phyloP scores from a whole-genome alignment of 2,113 vertebrate genomes.

The Gnathonemus echidnorhynchus region DNA sequence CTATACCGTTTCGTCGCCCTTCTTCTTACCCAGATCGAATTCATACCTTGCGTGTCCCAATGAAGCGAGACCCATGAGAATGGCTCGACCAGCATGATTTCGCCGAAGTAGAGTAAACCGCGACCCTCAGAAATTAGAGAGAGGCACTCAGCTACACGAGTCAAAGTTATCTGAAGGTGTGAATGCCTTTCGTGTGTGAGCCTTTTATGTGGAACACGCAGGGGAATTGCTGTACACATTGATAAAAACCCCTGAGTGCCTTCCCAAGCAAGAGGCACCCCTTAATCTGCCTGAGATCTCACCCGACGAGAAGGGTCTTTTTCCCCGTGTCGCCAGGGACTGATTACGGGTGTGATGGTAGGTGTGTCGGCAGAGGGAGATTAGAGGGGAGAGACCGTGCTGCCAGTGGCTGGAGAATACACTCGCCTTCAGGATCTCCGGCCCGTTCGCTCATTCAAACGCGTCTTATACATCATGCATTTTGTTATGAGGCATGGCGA shows the following conservation, averaged over 20 bases:
- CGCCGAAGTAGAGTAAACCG: not conserved
- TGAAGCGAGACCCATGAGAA: not conserved
- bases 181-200: not conserved
- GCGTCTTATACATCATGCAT: not conserved
- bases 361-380: slow-evolving; percentile 24
- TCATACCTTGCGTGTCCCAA: not conserved
- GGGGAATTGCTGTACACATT: slow-evolving; percentile 10
- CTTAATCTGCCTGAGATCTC: slow-evolving; percentile 28
- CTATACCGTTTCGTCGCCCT: not conserved
- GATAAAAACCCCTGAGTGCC: slow-evolving; percentile 20
- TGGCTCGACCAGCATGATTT: not conserved
- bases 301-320: slow-evolving; percentile 14
- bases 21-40: not conserved
- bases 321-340: slow-evolving; percentile 8
- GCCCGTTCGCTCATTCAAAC: not conserved
- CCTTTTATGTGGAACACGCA: not conserved
- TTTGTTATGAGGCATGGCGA: not conserved
- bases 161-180: slow-evolving; percentile 16
- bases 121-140: not conserved
- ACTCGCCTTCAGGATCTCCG: not conserved
- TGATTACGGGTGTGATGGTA: slow-evolving; percentile 27
- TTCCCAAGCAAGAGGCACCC: not conserved
- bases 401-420: not conserved
- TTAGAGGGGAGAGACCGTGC: not conserved
- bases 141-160: not conserved